Evolutionary conservation across 64 coral and sea anemone genomes (phyloP).

Genomic region (Exaiptasia diaphana): DNA sequence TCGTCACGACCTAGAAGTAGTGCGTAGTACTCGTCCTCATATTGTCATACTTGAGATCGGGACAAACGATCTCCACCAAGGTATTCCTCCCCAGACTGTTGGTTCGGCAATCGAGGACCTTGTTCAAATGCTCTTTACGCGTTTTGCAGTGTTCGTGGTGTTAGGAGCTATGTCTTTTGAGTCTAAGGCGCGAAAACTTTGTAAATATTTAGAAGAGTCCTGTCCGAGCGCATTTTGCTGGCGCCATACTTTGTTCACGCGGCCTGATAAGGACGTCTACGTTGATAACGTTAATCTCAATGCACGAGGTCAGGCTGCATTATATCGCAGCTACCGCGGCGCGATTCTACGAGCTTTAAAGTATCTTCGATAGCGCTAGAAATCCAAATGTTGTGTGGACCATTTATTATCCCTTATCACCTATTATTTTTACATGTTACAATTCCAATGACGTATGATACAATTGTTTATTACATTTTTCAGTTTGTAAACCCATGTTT

Average conservation of each 20-base stretch:
- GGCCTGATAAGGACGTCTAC: not conserved
- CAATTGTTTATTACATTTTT: not conserved
- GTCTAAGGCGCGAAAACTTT: not conserved
- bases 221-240: not conserved
- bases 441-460: not conserved
- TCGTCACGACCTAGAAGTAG: too few relatives aligned
- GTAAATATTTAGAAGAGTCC: not conserved
- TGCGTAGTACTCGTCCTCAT: too few relatives aligned
- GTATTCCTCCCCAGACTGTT: not conserved
- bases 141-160: not conserved
- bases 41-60: not conserved
- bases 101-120: not conserved
- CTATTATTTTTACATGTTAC: not conserved
- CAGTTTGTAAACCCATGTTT: not conserved
- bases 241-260: not conserved
- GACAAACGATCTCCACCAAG: not conserved
- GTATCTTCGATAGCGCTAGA: not conserved
- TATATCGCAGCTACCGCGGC: not conserved
- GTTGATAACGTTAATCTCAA: not conserved
- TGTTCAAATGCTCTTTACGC: not conserved
- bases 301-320: not conserved
- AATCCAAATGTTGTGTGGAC: not conserved
- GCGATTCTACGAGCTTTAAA: not conserved
- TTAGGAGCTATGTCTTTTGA: not conserved
- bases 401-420: not conserved